These are phyloP conservation scores for Coccyzus lansbergi DNA, from an alignment of 2,797 vertebrate genomes.

Conservation along the genomic window DNA sequence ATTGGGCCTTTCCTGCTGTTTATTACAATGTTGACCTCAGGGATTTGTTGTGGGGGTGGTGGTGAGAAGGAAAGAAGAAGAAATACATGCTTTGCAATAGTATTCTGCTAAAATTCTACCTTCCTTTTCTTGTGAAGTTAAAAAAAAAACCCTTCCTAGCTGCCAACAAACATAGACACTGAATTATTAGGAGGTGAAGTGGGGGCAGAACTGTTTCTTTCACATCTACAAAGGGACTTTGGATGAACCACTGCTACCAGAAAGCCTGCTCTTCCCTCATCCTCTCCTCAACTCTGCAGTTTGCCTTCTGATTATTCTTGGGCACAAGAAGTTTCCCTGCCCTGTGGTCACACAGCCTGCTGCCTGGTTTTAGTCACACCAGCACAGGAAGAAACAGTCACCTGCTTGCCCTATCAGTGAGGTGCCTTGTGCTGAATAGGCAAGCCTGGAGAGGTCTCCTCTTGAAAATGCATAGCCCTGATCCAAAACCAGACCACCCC, in stretches of 20 bases:
- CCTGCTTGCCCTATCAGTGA: neutral
- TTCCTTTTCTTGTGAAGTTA: slow-evolving; percentile 10
- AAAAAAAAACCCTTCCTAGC: neutral
- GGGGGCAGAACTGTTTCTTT: neutral
- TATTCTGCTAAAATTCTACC: slow-evolving; percentile 38
- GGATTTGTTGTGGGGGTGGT: neutral
- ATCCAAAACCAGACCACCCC: fast-evolving
- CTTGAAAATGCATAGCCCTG: fast-evolving
- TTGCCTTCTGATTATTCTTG: neutral
- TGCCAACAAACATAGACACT: neutral
- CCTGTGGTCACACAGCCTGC: neutral
- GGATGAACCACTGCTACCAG: neutral
- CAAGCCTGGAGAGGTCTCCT: neutral
- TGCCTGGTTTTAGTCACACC: neutral
- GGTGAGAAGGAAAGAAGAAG: neutral
- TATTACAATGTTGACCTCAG: slow-evolving; percentile 61
- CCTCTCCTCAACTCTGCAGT: fast-evolving
- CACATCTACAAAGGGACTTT: neutral
- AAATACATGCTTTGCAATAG: neutral
- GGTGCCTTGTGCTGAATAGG: neutral
- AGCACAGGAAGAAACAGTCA: neutral
- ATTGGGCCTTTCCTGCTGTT: slow-evolving; percentile 70
- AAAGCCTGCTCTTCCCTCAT: neutral
- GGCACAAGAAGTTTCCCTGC: neutral
- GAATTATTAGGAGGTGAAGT: neutral